A percentile compares a stretch with the other conserved stretches of the same genome.
These are phyloP conservation scores for Dysidea cf. avara DNA, from an alignment of 37 sponge, comb jelly and placozoan genomes.

Conservation along the genomic window DNA sequence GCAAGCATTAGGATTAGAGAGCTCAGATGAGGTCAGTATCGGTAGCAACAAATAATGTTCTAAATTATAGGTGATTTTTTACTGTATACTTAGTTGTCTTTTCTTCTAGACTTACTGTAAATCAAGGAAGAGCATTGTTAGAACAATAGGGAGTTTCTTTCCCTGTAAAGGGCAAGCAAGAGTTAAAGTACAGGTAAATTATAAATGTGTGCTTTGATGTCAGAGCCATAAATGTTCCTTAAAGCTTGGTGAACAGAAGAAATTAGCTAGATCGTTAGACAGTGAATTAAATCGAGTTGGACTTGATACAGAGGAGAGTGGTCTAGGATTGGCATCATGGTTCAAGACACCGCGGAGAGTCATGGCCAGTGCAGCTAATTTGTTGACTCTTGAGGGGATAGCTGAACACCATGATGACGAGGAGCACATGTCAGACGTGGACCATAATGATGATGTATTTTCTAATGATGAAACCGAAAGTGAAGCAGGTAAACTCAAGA, in stretches of 20 bases:
- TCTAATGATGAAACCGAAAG: too few species aligned
- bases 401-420: not conserved
- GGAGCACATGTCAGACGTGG: not conserved
- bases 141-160: conserved; percentile 54
- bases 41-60: too few species aligned
- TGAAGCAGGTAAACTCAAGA: not conserved
- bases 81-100: not conserved
- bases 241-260: not conserved
- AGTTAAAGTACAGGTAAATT: conserved; percentile 45
- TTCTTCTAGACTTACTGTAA: conserved; percentile 40
- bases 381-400: conserved; percentile 1
- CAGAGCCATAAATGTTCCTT: too few species aligned
- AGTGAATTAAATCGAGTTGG: not conserved
- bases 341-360: conserved; percentile 12
- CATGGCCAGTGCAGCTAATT: not conserved
- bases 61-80: too few species aligned
- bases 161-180: conserved; percentile 43
- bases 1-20: too few species aligned
- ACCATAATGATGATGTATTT: conserved; percentile 8
- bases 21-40: too few species aligned
- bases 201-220: not conserved
- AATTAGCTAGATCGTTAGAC: conserved; percentile 12
- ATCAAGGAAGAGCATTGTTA: conserved; percentile 56
- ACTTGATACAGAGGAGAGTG: conserved; percentile 8
- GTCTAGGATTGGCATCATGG: conserved; percentile 26